These are phyloP conservation scores for Chunga burmeisteri DNA, from an alignment of 2,113 vertebrate species.

Conservation along the genomic window DNA sequence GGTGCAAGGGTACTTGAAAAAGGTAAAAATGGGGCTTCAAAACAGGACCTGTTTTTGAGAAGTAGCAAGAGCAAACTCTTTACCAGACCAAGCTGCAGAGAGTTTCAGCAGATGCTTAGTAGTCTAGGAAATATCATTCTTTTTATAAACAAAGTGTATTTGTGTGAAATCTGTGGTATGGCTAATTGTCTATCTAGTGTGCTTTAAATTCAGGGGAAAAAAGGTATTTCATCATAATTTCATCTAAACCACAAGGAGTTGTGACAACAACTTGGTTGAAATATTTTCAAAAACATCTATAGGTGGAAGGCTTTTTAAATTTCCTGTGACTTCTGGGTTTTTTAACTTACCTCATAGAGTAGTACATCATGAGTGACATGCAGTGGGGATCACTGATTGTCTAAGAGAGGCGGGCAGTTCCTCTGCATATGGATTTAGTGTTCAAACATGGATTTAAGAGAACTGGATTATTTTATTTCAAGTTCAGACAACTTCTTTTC, in stretches of 20 bases:
- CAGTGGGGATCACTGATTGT: neutral
- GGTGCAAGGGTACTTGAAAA: neutral
- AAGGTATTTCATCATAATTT: neutral
- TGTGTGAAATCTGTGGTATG: neutral
- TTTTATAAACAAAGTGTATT: neutral
- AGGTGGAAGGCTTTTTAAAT: neutral
- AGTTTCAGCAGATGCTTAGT: neutral
- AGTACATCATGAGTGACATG: neutral
- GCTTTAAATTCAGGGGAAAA: neutral
- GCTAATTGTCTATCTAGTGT: neutral
- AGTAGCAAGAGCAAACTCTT: neutral
- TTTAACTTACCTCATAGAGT: neutral
- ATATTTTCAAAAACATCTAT: neutral
- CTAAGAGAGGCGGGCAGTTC: neutral
- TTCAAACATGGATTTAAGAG: conserved; percentile 20
- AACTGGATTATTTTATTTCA: conserved; percentile 4
- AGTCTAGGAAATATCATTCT: neutral
- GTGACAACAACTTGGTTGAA: neutral
- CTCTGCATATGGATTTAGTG: neutral
- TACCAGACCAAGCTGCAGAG: neutral
- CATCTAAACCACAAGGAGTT: neutral
- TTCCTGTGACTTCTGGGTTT: neutral
- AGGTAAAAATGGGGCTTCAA: neutral
- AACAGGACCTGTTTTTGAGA: neutral
- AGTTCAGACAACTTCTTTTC: neutral